Evolutionary conservation across 2,113 vertebrate species (phyloP).

Genomic region (Sturnira hondurensis): DNA sequence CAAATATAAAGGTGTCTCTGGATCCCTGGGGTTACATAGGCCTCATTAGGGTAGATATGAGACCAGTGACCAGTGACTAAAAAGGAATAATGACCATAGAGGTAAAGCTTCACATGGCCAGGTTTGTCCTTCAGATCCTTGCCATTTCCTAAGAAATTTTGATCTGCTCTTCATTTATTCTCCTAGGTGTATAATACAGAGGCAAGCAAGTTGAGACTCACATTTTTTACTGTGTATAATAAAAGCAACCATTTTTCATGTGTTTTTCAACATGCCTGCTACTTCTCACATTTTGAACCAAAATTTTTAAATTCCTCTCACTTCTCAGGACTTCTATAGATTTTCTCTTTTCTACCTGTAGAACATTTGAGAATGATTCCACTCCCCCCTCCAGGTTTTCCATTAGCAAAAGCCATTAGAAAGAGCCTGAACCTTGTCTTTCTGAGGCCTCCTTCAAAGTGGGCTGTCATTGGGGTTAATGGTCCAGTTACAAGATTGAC

Average conservation of each 20-base stretch:
- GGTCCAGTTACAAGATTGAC: constrained; percentile 64
- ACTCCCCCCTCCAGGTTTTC: constrained; percentile 56
- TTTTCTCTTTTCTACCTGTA: constrained; percentile 24
- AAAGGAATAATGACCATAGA: not conserved
- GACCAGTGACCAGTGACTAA: not conserved
- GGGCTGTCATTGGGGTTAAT: constrained; percentile 61
- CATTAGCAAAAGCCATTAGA: constrained; percentile 64
- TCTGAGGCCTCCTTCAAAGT: constrained; percentile 60
- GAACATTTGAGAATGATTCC: constrained; percentile 9
- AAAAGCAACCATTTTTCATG: not conserved
- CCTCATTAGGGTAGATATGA: not conserved
- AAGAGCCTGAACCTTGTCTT: constrained; percentile 44
- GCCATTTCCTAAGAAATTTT: not conserved
- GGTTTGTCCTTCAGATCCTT: not conserved
- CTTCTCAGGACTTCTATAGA: constrained; percentile 37
- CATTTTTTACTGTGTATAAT: not conserved
- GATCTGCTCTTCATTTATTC: not conserved
- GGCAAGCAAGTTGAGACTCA: not conserved
- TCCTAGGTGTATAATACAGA: not conserved
- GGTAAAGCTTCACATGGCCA: not conserved
- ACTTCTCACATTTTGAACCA: constrained; percentile 17
- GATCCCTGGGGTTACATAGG: not conserved
- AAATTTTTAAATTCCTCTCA: constrained; percentile 36
- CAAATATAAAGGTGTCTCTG: not conserved
- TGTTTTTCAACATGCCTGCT: not conserved